Base-by-base conservation (phyloP, 37 sponge, comb jelly and placozoan species). In the Spongia lamella region DNA sequence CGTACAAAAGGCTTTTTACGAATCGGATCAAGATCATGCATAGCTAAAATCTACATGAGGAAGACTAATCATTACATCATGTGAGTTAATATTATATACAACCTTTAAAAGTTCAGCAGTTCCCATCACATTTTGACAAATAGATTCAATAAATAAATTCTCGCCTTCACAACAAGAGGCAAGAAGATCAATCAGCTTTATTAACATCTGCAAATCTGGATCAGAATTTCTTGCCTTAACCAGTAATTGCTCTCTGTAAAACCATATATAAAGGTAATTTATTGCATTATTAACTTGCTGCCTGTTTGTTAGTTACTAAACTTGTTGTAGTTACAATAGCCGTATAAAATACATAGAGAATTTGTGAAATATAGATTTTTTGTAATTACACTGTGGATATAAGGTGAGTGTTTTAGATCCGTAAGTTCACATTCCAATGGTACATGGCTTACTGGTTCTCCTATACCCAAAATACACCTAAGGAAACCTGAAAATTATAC, bases 161-260 rank as follows among this genome's bases (percentile, higher is more conserved):
- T 83, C 77, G 47, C 92, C 88, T 61, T 87, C 88, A 55, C 80
- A 64, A 71, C 92, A 91, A 0, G 92, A 52, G 31, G 88, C 92
- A 25, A 91, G 72, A 39, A 91, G 72, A 55, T 91, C 88, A 21
- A 82, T 86, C 40, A 83, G 26, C 24, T 47, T 53, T 38, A 84
- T 43, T 27, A 86, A 73, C 53, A 77, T 34, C 7, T 36, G 25
- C 11, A 87, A 81, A 15, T 76, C 31, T 38, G 67, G 56, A 74
- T 47, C 50, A 1, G 26, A 26, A 25, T 58, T 39, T n/a, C 30
- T 49, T 64, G n/a, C 32, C 25, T 60, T 49, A 31, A 15, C 34
- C 9, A 43, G 47, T 9, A 43, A 43, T 43, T 43, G 47, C 47
- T 43, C 47, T 9, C 47, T 43, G 9, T 43, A n/a, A n/a, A n/a